Percentiles rank a stretch among this genome's conserved stretches.
These are phyloP conservation scores for Peromyscus aztecus DNA, from an alignment of 2,797 vertebrate genomes.

Conservation along the genomic window DNA sequence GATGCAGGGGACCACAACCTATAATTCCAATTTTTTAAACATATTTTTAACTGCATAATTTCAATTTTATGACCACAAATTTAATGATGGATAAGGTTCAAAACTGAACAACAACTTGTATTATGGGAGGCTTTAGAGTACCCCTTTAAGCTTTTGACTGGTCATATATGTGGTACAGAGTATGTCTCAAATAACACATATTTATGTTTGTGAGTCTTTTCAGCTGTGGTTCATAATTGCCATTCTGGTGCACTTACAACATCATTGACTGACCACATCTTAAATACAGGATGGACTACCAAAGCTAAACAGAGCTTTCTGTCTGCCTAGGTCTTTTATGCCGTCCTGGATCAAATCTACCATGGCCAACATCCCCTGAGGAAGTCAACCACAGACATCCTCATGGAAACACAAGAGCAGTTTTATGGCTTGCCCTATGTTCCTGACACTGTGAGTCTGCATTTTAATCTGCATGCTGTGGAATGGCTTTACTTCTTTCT, in stretches of 20 bases:
- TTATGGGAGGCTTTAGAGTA: not conserved
- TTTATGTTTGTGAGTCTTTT: slow-evolving; percentile 43
- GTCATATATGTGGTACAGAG: slow-evolving; percentile 40
- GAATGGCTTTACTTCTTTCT: not conserved
- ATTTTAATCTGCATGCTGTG: not conserved
- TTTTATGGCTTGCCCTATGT: slow-evolving; percentile 95
- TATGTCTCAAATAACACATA: not conserved
- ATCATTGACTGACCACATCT: slow-evolving; percentile 18
- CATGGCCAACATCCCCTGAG: slow-evolving; percentile 93
- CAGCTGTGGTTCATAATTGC: not conserved
- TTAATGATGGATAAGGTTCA: slow-evolving; percentile 20
- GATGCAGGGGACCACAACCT: not conserved
- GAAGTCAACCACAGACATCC: slow-evolving; percentile 94
- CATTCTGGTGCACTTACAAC: not conserved
- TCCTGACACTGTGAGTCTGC: slow-evolving; percentile 94
- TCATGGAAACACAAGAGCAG: slow-evolving; percentile 94
- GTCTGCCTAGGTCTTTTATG: slow-evolving; percentile 94
- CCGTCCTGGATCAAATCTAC: slow-evolving; percentile 97
- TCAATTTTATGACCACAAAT: slow-evolving; percentile 15
- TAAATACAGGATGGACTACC: not conserved
- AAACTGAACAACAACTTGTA: not conserved
- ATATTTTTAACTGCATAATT: slow-evolving; percentile 32
- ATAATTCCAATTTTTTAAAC: not conserved
- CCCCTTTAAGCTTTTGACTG: slow-evolving; percentile 18
- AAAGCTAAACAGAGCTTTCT: slow-evolving; percentile 79